phyloP scores from a whole-genome alignment of 1,140 invertebrate species.

The Drosophila insularis region DNA sequence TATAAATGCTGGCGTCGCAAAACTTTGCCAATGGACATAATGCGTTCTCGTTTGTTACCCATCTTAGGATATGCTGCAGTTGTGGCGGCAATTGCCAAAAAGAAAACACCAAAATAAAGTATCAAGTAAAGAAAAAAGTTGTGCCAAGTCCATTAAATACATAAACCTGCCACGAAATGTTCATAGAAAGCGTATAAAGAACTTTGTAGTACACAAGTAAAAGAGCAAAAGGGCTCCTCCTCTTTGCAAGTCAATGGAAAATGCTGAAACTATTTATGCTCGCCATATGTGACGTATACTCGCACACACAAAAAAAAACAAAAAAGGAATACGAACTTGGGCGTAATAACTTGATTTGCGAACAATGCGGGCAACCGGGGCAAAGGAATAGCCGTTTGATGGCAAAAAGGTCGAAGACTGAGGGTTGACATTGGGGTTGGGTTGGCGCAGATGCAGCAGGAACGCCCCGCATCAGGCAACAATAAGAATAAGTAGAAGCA shows the following conservation, averaged over 20 bases:
- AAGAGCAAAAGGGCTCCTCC: conserved; percentile 15
- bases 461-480: conserved; percentile 44
- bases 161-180: conserved; percentile 81
- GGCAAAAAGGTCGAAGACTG: neutral
- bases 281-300: conserved; percentile 69
- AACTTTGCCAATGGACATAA: conserved; percentile 77
- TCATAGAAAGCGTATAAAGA: conserved; percentile 80
- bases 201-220: conserved; percentile 56
- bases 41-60: conserved; percentile 49
- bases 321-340: conserved; percentile 23
- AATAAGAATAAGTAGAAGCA: neutral
- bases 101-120: conserved; percentile 29
- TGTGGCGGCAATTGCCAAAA: conserved; percentile 17
- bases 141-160: conserved; percentile 79
- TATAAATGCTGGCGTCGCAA: conserved; percentile 74
- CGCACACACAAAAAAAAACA: conserved; percentile 15
- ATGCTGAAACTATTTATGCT: conserved; percentile 71
- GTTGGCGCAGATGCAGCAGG: conserved; percentile 69
- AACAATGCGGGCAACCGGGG: conserved; percentile 58
- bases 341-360: conserved; percentile 76
- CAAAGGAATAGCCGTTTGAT: conserved; percentile 9
- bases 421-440: conserved; percentile 5
- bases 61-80: conserved; percentile 20
- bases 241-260: conserved; percentile 51
- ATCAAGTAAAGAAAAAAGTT: conserved; percentile 52